These are phyloP conservation scores for Dicrostonyx torquatus DNA, from an alignment of 2,797 vertebrate species.

Conservation along the genomic window DNA sequence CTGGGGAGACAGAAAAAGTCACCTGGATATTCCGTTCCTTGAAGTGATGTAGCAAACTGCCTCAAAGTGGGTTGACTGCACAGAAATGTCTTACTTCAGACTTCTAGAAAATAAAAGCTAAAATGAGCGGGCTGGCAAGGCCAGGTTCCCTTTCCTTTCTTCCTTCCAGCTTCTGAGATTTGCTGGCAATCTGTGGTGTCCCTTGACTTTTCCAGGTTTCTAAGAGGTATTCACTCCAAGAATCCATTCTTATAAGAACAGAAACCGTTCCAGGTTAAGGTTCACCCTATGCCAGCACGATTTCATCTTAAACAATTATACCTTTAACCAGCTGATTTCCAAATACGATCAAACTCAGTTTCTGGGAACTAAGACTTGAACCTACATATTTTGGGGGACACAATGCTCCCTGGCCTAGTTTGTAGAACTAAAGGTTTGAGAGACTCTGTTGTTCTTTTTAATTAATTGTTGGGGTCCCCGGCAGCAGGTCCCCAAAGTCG, in stretches of 20 bases:
- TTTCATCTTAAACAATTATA: neutral
- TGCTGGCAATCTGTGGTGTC: too few species aligned
- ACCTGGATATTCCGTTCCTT: neutral
- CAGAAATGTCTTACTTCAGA: neutral
- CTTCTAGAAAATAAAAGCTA: neutral
- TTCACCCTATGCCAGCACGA: neutral
- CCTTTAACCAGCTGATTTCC: neutral
- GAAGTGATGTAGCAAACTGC: neutral
- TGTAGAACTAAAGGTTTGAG: slow-evolving; percentile 7
- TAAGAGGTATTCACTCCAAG: neutral
- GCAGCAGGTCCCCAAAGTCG: too few species aligned
- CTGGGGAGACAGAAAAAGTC: neutral
- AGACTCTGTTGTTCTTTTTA: too few species aligned
- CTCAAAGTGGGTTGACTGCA: neutral
- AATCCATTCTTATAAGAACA: neutral
- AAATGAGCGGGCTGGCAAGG: neutral
- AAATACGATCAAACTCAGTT: neutral
- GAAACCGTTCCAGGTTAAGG: neutral
- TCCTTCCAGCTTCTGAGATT: neutral
- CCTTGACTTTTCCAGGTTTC: neutral
- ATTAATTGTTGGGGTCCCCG: too few species aligned
- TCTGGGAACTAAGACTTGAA: neutral
- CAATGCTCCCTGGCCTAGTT: neutral
- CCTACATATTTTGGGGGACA: neutral
- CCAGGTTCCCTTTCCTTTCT: neutral